These are phyloP conservation scores for Pachyuromys duprasi DNA, from an alignment of 2,797 vertebrate genomes.

Conservation along the genomic window DNA sequence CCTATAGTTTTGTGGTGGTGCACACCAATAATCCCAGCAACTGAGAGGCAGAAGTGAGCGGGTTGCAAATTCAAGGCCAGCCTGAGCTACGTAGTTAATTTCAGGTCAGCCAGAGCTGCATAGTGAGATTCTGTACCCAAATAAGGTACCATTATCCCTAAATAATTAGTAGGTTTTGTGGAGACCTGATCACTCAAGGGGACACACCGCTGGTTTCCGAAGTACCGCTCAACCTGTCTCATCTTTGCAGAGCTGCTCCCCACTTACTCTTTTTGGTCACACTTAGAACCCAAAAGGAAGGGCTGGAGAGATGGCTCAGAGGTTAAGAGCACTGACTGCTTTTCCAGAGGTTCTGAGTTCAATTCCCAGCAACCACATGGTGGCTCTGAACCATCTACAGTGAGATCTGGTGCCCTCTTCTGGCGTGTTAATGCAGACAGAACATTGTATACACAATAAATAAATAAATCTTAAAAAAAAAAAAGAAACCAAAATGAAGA, in stretches of 20 bases:
- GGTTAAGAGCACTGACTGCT: too few species aligned
- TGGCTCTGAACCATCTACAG: too few species aligned
- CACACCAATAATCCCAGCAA: background rate
- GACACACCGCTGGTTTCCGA: background rate
- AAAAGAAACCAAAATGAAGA: background rate
- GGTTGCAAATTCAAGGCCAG: background rate
- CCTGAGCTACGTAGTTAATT: background rate
- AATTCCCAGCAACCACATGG: too few species aligned
- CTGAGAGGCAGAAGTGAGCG: background rate
- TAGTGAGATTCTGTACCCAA: background rate
- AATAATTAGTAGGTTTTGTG: background rate
- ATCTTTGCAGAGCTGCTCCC: background rate
- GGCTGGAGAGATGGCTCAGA: too few species aligned
- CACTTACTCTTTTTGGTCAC: background rate
- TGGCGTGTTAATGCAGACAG: too few species aligned
- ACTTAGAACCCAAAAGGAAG: background rate
- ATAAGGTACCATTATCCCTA: background rate
- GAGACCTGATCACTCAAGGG: background rate
- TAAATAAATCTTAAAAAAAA: too few species aligned
- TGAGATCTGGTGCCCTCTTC: too few species aligned
- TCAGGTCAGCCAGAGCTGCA: background rate
- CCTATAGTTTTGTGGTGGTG: background rate
- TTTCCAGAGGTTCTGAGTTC: too few species aligned
- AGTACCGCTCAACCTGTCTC: background rate
- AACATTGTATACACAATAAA: too few species aligned